Conservation (phyloP, 2,888 invertebrate species). For the Tipula confusa region DNA sequence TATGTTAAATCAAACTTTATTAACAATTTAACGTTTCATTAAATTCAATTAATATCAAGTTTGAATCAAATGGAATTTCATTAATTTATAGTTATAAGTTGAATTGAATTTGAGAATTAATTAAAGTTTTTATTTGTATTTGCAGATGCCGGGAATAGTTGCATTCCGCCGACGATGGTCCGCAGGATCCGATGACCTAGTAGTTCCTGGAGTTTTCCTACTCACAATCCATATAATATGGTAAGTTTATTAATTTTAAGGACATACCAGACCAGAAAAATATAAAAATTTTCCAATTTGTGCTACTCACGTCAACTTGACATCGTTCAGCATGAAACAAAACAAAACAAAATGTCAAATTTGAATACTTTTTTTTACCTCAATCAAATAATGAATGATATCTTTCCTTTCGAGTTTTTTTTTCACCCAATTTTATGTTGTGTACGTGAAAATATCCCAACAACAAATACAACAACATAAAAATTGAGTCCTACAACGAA, state of each 20-base stretch:
- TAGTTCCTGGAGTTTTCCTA: constrained; percentile 75
- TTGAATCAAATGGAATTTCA: too few species aligned
- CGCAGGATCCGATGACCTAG: constrained; percentile 82
- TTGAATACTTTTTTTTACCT: not conserved
- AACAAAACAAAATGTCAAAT: not conserved
- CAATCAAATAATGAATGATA: not conserved
- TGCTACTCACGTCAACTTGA: not conserved
- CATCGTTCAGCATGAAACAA: not conserved
- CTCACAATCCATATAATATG: constrained; percentile 71
- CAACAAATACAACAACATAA: not conserved
- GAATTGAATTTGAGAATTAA: too few species aligned
- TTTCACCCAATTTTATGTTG: not conserved
- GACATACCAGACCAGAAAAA: not conserved
- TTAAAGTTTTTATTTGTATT: constrained; percentile 34
- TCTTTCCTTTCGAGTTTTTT: not conserved
- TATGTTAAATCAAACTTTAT: too few species aligned
- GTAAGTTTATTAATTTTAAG: constrained; percentile 53
- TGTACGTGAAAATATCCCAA: not conserved
- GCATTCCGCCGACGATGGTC: constrained; percentile 82
- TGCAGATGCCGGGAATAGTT: constrained; percentile 76
- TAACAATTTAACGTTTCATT: too few species aligned
- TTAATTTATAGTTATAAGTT: too few species aligned
- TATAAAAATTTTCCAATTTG: not conserved
- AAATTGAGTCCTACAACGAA: not conserved
- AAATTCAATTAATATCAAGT: too few species aligned